Base-by-base conservation (phyloP, 2,113 vertebrate genomes). In the Varanus salvator region DNA sequence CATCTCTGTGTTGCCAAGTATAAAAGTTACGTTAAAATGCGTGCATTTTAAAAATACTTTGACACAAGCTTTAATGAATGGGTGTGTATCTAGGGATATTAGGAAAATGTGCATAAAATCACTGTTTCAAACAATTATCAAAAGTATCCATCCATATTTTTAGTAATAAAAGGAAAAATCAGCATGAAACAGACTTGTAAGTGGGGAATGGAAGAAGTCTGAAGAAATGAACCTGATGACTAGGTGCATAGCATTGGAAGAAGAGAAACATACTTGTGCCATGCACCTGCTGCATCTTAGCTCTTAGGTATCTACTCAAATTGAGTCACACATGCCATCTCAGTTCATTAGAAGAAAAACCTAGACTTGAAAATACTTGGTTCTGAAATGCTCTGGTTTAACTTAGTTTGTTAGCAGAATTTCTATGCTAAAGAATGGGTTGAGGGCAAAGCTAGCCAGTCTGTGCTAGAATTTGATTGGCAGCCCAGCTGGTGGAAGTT, bases 401-500 rank as follows among this genome's bases (percentile, higher is more conserved):
- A 82, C 82, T 80, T 92, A 52, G 2, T 68, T 93, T 25, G 76
- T 91, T 94, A 96, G 92, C 93, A 96, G 90, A 94, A 54, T 93
- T 83, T 17, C 88, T n/a, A 48, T 31, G 76, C 38, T 84, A 90
- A 92, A 93, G 94, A 21, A 25, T 29, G 52, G 25, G 12, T 27
- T 21, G 91, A 94, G 95, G 93, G 94, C 96, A 91, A 95, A 94
- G 93, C 92, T 89, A 92, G 90, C 92, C 80, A 82, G 84, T 92
- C 85, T 91, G 96, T 88, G 95, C 93, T 76, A 88, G 93, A 94
- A 86, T 84, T 80, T 97, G 97, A 97, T 94, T 97, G 97, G 97
- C 97, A 97, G 96, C 96, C 94, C 96, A 97, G 96, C 96, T 97
- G 97, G 95, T 97, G 87, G 89, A 95, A 94, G 96, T 96, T 93